Evolutionary conservation across 2,888 invertebrate genomes (phyloP), one percentile per base, ranked within the genome.

Genomic region (Drosophila antonietae): DNA sequence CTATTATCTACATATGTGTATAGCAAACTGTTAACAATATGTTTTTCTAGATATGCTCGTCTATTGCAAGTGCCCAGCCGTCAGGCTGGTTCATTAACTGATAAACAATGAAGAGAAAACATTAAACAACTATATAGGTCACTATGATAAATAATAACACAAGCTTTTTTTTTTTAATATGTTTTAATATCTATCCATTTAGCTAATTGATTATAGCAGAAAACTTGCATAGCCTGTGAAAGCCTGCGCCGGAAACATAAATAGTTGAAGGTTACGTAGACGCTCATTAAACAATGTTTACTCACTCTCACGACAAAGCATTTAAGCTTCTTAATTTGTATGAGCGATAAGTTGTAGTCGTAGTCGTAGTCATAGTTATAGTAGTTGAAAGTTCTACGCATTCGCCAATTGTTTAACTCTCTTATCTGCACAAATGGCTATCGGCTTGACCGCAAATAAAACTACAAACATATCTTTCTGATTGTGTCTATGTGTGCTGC

Each of bases 41-140:
- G 53, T 70, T 31, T 15, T 20, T 56, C n/a, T 33, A 58, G 37
- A 58, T 55, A 55, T 43, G 20, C 49, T 15, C 28, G 47, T 9
- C 23, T 47, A 52, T 41, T 74, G 70, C 56, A 49, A 47, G 70
- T 74, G 59, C 74, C 57, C 57, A 51, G 68, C 59, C 69, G 67
- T 59, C 67, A 49, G 47, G 57, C 56, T 75, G 44, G 73, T 82
- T 81, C 74, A 74, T 70, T 83, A 79, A 73, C 81, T 83, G 83
- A 83, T 86, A 81, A 83, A 70, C 14, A 18, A 28, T n/a, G 47
- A 37, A 46, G 53, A 61, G 37, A 44, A 31, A 71, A 70, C 63
- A 70, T 59, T 51, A 10, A 56, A 57, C 28, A 28, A n/a, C n/a
- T 18, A 74, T 70, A 49, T 86, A 56, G 84, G 83, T 72, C 83